Conservation (phyloP, 2,797 vertebrate species). For the Xerus rutilus region DNA sequence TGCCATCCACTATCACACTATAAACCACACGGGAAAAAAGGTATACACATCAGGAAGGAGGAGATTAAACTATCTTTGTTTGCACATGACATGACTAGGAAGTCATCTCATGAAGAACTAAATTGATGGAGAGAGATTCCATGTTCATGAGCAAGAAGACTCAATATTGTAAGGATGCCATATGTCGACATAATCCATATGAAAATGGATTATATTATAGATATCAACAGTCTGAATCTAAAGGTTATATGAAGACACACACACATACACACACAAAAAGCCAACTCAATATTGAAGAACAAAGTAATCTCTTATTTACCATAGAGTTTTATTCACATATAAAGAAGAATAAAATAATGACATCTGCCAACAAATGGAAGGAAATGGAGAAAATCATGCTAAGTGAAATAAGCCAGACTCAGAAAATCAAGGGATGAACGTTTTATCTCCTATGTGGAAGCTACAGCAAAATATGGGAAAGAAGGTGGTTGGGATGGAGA, state of each 20-base stretch:
- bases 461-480: too few relatives aligned
- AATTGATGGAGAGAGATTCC: not conserved
- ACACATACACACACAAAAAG: too few relatives aligned
- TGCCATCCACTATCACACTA: not conserved
- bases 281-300: not conserved
- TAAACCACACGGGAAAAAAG: not conserved
- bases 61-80: not conserved
- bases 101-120: not conserved
- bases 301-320: too few relatives aligned
- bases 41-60: not conserved
- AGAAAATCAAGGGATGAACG: too few relatives aligned
- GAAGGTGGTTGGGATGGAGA: too few relatives aligned
- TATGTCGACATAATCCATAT: not conserved
- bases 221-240: not conserved
- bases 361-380: too few relatives aligned
- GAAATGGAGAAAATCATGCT: too few relatives aligned
- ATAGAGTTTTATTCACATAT: too few relatives aligned
- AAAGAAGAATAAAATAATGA: too few relatives aligned
- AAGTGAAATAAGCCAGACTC: too few relatives aligned
- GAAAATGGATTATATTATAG: constrained; percentile 14
- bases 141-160: not conserved
- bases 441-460: too few relatives aligned
- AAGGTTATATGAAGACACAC: too few relatives aligned
- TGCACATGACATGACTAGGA: not conserved
- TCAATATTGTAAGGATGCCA: not conserved